Percentiles rank a stretch among this genome's conserved stretches.
Evolutionary conservation across 2,888 invertebrate species (phyloP).

Genomic region (Drosophila mercatorum): DNA sequence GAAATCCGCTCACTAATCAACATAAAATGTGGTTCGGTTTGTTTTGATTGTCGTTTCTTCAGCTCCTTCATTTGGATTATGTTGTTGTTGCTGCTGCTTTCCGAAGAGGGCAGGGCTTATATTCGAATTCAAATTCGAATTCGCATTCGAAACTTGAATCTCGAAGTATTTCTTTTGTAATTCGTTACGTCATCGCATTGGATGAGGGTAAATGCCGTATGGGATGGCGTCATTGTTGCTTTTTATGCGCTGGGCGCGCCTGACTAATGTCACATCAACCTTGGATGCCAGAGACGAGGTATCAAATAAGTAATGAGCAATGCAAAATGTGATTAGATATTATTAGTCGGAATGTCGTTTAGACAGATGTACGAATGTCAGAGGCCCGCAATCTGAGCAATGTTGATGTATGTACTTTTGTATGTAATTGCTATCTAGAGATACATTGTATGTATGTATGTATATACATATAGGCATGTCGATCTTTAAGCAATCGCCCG

Average conservation of each 20-base stretch:
- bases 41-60: conserved; percentile 32
- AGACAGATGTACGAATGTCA: conserved; percentile 7
- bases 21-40: conserved; percentile 43
- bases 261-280: conserved; percentile 26
- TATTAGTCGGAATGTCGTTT: background rate
- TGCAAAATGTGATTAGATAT: conserved; percentile 8
- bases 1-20: conserved; percentile 59
- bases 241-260: conserved; percentile 15
- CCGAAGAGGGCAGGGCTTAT: conserved; percentile 13
- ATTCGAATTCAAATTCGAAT: conserved; percentile 1
- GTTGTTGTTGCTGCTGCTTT: background rate
- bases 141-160: conserved; percentile 22
- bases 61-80: background rate
- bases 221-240: conserved; percentile 48
- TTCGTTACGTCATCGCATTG: conserved; percentile 53
- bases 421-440: background rate
- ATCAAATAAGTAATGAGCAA: background rate
- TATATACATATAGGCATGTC: conserved; percentile 2
- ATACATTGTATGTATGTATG: background rate
- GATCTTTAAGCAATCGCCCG: conserved; percentile 35
- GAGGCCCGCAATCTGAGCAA: background rate
- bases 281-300: conserved; percentile 9
- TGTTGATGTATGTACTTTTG: background rate
- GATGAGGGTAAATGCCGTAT: background rate
- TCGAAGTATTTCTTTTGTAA: conserved; percentile 31